Conservation (phyloP, 2,888 invertebrate species). For the Myopa testacea region DNA sequence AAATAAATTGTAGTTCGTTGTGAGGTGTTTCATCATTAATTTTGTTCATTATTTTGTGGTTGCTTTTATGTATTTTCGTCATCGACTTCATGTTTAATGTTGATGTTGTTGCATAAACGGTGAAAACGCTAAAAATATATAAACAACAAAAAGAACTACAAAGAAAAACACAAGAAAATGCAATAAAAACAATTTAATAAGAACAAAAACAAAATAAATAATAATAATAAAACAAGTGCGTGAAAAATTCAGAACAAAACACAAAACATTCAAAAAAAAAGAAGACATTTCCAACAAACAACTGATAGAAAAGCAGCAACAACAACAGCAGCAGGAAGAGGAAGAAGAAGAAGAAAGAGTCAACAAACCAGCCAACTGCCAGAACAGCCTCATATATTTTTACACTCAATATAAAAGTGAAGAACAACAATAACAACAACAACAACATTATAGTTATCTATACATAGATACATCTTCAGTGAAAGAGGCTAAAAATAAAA, state of each 20-base stretch:
- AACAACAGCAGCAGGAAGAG: neutral
- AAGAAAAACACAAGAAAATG: neutral
- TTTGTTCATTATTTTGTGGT: no score
- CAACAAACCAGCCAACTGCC: constrained; percentile 14
- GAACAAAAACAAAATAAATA: constrained; percentile 9
- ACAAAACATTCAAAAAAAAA: constrained; percentile 8
- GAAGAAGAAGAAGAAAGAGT: constrained; percentile 8
- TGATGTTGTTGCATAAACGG: no score
- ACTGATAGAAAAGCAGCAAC: constrained; percentile 6
- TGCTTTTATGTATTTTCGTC: no score
- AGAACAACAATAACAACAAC: no score
- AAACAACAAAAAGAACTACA: no score
- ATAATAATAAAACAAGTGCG: constrained; percentile 17
- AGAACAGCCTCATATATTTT: neutral
- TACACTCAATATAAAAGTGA: no score
- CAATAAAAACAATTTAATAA: neutral
- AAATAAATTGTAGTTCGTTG: neutral
- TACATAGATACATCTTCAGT: neutral
- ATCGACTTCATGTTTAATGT: no score
- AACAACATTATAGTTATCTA: neutral
- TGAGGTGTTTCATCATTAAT: neutral
- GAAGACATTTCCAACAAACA: neutral
- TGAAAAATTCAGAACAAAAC: constrained; percentile 9
- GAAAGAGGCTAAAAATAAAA: constrained; percentile 28
- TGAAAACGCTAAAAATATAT: no score